Evolutionary conservation across 2,113 vertebrate genomes (phyloP).

Genomic region (Python bivittatus): DNA sequence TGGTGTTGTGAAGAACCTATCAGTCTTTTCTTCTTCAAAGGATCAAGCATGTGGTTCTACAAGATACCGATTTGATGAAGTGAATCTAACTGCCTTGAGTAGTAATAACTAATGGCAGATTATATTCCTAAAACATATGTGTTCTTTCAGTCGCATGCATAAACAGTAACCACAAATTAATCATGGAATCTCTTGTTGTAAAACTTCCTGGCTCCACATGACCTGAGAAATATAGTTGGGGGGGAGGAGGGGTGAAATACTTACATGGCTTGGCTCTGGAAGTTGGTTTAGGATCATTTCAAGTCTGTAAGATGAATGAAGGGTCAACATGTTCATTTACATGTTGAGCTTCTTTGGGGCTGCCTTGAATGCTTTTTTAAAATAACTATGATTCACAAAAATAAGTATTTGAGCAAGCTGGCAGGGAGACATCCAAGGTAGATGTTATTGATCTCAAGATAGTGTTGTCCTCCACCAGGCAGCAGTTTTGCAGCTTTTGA

Average conservation of each 20-base stretch:
- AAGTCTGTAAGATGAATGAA: constrained; percentile 25
- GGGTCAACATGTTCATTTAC: not conserved
- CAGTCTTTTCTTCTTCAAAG: constrained; percentile 3
- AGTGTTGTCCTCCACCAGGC: not conserved
- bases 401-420: not conserved
- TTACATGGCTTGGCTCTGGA: not conserved
- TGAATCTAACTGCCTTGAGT: constrained; percentile 45
- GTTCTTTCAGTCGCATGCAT: not conserved
- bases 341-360: not conserved
- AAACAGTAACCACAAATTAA: constrained; percentile 46
- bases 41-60: not conserved
- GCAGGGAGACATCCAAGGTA: not conserved
- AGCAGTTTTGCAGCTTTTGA: not conserved
- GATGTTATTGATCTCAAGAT: not conserved
- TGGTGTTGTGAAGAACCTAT: no score
- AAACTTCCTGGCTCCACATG: constrained; percentile 35
- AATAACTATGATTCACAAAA: not conserved
- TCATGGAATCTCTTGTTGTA: constrained; percentile 56
- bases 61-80: constrained; percentile 29
- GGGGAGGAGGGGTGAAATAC: no score
- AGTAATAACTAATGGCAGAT: constrained; percentile 34
- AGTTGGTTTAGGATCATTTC: constrained; percentile 8
- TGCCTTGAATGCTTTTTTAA: no score
- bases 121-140: constrained; percentile 58
- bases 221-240: constrained; percentile 34